Evolutionary conservation across 1,140 invertebrate genomes (phyloP).

Genomic region (Brachionus koreanus): DNA sequence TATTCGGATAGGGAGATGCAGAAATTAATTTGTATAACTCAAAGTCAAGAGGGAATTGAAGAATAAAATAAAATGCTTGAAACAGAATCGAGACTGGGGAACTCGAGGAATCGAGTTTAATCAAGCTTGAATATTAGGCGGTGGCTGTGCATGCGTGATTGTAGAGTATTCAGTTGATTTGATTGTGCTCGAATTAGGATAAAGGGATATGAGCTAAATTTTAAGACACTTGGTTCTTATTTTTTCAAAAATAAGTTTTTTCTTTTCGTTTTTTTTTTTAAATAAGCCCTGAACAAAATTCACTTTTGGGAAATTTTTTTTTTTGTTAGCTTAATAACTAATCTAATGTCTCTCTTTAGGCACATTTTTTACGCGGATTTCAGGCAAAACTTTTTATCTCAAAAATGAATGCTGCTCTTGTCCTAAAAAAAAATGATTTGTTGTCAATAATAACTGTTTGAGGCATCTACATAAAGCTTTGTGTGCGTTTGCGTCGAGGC

Average conservation of each 20-base stretch:
- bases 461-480: not conserved
- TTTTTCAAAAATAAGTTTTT: not conserved
- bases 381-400: slow-evolving; percentile 10
- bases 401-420: slow-evolving; percentile 19
- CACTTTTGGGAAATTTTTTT: slow-evolving; percentile 37
- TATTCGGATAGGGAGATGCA: not conserved
- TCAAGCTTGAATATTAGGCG: not conserved
- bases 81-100: not conserved
- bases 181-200: slow-evolving; percentile 8
- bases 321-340: not conserved
- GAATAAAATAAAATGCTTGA: not conserved
- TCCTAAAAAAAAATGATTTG: not conserved
- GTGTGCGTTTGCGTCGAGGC: not conserved
- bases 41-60: not conserved
- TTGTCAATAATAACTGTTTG: not conserved
- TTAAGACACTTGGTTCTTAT: not conserved
- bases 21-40: not conserved
- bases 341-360: slow-evolving; percentile 21
- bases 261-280: too few species aligned
- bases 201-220: not conserved
- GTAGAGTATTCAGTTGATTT: slow-evolving; percentile 5
- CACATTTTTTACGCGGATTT: slow-evolving; percentile 8
- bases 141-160: not conserved
- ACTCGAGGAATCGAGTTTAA: not conserved
- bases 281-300: not conserved